A percentile compares a stretch with the other conserved stretches of the same genome.
phyloP scores from a whole-genome alignment of 2,797 vertebrate species.

The Phoxinus dragarum region DNA sequence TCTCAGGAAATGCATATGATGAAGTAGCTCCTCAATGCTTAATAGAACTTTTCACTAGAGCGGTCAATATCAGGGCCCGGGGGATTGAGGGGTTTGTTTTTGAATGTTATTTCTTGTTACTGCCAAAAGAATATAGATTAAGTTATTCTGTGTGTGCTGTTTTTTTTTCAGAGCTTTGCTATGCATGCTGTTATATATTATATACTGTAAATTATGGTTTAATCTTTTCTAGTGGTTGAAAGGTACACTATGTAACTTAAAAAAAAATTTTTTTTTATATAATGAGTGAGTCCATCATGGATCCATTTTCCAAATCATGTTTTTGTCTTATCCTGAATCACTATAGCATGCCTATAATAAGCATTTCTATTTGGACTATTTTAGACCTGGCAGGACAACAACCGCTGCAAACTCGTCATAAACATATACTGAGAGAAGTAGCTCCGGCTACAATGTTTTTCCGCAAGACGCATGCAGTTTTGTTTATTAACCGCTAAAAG shows the following conservation, averaged over 20 bases:
- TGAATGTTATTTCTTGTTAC: neutral
- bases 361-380: neutral
- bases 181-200: constrained; percentile 9
- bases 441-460: neutral
- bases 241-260: neutral
- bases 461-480: neutral
- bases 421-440: neutral
- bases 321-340: neutral
- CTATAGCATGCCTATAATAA: neutral
- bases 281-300: too few relatives aligned
- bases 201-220: neutral
- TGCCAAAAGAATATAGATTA: constrained; percentile 14
- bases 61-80: neutral
- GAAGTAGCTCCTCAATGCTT: constrained; percentile 8
- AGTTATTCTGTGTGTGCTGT: constrained; percentile 11
- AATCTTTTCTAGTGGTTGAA: neutral
- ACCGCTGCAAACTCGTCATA: neutral
- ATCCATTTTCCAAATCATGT: neutral
- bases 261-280: neutral
- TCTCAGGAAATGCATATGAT: constrained; percentile 18
- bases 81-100: neutral
- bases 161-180: constrained; percentile 15
- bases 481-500: neutral
- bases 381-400: neutral
- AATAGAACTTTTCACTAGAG: neutral